Evolutionary conservation across 2,113 vertebrate species (phyloP), one percentile per base, ranked within the genome.

Genomic region (Lepisosteus osseus): DNA sequence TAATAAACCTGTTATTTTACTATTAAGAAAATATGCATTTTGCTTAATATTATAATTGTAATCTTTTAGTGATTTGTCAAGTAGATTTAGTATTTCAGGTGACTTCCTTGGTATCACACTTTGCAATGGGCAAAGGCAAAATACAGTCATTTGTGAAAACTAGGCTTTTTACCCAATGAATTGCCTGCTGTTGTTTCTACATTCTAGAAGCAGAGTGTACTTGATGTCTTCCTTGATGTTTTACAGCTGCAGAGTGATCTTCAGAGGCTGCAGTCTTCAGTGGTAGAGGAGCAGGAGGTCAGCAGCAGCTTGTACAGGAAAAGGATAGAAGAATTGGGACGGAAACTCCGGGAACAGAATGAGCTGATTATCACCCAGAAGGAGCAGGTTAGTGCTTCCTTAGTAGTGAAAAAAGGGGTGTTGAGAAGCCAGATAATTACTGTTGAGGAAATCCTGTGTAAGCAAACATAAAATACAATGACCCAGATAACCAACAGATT

Each of bases 281-380:
- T 93, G 44, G 87, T 75, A 12, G 87, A 94, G 44, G 88, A 93
- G 4, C 79, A 92, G 69, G 91, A 90, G 64, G 77, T 72, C 67
- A 87, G 80, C 43, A 90, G 84, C 17, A 73, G 64, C 15, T 92
- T 91, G 77, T 90, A 92, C 73, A 87, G 89, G 77, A 86, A 81
- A 65, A 90, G 79, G 54, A 86, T 93, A 76, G 91, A 95, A 79
- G 93, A 95, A 74, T 64, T 95, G 72, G 82, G 74, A 3, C 86
- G 88, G 79, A 89, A 74, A 61, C 84, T 95, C 73, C 91, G 94
- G 83, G 92, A 96, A 74, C 93, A 94, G 83, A 93, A 90, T 6
- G 88, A 94, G 43, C 82, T 92, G 63, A 92, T 96, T 77, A 67
- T 70, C 72, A 79, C 67, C 12, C 94, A 95, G 82, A 88, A 82